A percentile compares a stretch with the other conserved stretches of the same genome.
Evolutionary conservation across 2,797 vertebrate genomes (phyloP).

Genomic region (Schizopygopsis malacanthus): DNA sequence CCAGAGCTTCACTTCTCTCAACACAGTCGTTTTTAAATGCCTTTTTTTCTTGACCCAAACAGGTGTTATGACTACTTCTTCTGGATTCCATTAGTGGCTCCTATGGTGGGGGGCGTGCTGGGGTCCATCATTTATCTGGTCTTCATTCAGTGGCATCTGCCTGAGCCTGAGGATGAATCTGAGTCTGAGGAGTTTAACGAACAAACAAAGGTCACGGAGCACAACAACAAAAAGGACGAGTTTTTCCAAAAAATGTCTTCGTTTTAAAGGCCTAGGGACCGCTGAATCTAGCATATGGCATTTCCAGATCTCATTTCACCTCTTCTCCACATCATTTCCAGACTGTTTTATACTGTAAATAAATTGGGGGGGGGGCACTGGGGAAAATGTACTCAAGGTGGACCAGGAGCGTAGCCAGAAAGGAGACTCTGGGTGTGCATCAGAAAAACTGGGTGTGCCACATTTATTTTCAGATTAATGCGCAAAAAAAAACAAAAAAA

Average conservation of each 20-base stretch:
- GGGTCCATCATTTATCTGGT: constrained; percentile 77
- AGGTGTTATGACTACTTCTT: constrained; percentile 85
- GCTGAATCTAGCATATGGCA: neutral
- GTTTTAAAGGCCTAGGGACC: constrained; percentile 30
- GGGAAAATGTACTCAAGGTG: neutral
- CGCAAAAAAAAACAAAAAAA: too few species aligned
- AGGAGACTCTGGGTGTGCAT: too few species aligned
- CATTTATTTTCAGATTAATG: too few species aligned
- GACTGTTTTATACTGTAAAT: constrained; percentile 14
- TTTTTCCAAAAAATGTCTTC: constrained; percentile 28
- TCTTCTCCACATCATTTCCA: neutral
- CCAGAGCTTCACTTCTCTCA: neutral
- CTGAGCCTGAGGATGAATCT: constrained; percentile 57
- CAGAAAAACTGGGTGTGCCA: too few species aligned
- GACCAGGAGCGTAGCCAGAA: too few species aligned
- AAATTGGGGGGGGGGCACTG: neutral
- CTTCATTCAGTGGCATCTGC: constrained; percentile 82
- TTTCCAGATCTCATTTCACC: neutral
- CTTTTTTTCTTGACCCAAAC: constrained; percentile 11
- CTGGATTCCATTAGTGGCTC: constrained; percentile 86
- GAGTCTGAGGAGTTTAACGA: neutral
- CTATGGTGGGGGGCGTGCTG: constrained; percentile 73
- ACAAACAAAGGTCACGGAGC: constrained; percentile 3
- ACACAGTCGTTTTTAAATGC: neutral
- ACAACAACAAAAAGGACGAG: constrained; percentile 44